Base-by-base conservation (phyloP, 2,888 invertebrate species). In the Oxycera nigricornis region DNA sequence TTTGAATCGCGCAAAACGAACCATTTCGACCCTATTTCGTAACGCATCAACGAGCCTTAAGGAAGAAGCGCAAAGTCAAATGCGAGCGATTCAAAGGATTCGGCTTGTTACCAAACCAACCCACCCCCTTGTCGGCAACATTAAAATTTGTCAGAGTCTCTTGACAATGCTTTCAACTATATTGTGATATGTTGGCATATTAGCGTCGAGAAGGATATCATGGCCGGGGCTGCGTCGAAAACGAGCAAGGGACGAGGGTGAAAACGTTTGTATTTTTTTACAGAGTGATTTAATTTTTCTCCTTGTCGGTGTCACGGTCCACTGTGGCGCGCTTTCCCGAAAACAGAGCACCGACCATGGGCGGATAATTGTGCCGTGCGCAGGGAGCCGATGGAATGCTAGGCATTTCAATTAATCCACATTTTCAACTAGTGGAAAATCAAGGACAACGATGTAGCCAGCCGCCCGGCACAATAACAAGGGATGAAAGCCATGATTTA, bases 391-490 rank as follows among this genome's bases (percentile, higher is more conserved):
- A 31, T 80, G 83, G 84, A 80, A 84, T 83, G 81, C 80, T 79
- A 81, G 82, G 84, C 84, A 84, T 84, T 84, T 84, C 83, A 84
- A 84, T 84, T 84, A 84, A 84, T 84, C 83, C 83, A 82, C 82
- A 83, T 52, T 70, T 17, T 55, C 52, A 14, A 55, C 70, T 41
- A 70, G 70, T 52, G 31, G 31, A 52, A 52, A 52, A 70, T 70
- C 84, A 84, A 83, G 82, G 76, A 82, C 82, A 80, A 75, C 73
- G 74, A 77, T 76, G 77, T 73, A 75, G 77, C 74, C n/a, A 22
- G 35, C 2, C 55, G 35, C 30, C 9, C 20, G 35, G 14, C 55
- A 31, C n/a, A 0, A 35, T n/a, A 22, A 41, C n/a, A 52, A 52
- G 26, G 35, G 57, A 55, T 24, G 28, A 35, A 68, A 68, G 68